Evolutionary conservation across 2,797 vertebrate species (phyloP), one percentile per base, ranked within the genome.

Genomic region (Eutrigla gurnardus): DNA sequence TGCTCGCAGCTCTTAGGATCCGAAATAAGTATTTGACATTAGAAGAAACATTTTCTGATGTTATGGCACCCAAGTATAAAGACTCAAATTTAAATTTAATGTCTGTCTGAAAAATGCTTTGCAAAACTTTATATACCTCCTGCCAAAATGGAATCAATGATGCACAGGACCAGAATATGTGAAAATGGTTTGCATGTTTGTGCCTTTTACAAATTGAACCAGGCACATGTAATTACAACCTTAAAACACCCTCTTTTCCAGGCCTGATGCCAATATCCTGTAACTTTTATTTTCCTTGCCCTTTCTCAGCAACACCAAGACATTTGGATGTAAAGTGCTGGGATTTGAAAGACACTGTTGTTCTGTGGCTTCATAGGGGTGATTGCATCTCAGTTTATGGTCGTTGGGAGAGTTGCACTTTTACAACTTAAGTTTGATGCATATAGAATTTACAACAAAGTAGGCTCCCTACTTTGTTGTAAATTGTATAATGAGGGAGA

Each of bases 271-370:
- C 89, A 90, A 12, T 40, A 75, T 81, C 72, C 62, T 45, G 53
- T 79, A 79, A 87, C 86, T 70, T 83, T 63, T 70, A 53, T 88
- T 92, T 89, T 91, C 86, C 86, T 49, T 60, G 66, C 64, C 76
- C 57, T 54, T 71, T 78, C 46, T 69, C 55, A 37, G 71, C 61
- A 60, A 72, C 54, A 15, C 36, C 6, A 68, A 80, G 73, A 46
- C 53, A 49, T 72, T 70, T 84, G 78, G 78, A 86, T 76, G 80
- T 78, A 81, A 82, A 78, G 70, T 39, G 4, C 50, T 80, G 81
- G 65, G 80, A 85, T 87, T 89, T 83, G 5, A 80, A 82, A 82
- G 55, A 92, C 89, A 92, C 74, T 87, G 85, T 58, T 93, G 91
- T 91, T 89, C 85, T 82, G 37, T 35, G 64, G 8, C 53, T 72